A percentile compares a stretch with the other conserved stretches of the same genome.
Conservation (phyloP, 2,113 vertebrate species). For the Ptyas mucosa region DNA sequence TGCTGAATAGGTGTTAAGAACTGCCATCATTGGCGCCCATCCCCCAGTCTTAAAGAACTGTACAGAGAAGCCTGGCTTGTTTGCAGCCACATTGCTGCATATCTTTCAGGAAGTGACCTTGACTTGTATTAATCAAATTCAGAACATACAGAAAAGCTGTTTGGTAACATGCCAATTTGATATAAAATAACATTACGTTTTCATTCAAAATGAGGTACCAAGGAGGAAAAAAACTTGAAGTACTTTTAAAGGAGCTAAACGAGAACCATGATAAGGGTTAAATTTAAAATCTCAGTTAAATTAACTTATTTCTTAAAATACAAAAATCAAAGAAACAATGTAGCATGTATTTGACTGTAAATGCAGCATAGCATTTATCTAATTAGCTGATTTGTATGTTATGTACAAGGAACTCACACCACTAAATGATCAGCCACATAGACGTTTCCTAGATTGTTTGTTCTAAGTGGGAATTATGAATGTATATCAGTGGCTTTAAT, state of each 20-base stretch:
- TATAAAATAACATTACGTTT: slow-evolving; percentile 71
- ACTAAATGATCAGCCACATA: background rate
- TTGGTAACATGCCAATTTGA: slow-evolving; percentile 76
- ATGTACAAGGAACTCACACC: background rate
- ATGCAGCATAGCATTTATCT: background rate
- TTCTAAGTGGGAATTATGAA: background rate
- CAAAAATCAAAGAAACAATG: background rate
- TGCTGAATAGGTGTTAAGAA: slow-evolving; percentile 54
- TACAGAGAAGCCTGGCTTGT: slow-evolving; percentile 52
- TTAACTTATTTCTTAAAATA: background rate
- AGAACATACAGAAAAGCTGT: slow-evolving; percentile 73
- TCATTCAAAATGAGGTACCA: slow-evolving; percentile 66
- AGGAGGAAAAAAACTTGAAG: slow-evolving; percentile 55
- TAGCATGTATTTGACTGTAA: background rate
- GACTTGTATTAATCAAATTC: slow-evolving; percentile 78
- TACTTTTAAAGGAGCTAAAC: slow-evolving; percentile 34
- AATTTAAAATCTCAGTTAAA: background rate
- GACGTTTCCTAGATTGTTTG: background rate
- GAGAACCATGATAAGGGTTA: slow-evolving; percentile 25
- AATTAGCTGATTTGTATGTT: background rate
- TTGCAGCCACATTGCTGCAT: slow-evolving; percentile 73
- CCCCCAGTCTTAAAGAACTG: slow-evolving; percentile 49
- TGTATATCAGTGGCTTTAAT: background rate
- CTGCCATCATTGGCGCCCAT: slow-evolving; percentile 42
- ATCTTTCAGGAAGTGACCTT: slow-evolving; percentile 80